Conservation (phyloP, 2,888 invertebrate species). For the Agapostemon virescens region DNA sequence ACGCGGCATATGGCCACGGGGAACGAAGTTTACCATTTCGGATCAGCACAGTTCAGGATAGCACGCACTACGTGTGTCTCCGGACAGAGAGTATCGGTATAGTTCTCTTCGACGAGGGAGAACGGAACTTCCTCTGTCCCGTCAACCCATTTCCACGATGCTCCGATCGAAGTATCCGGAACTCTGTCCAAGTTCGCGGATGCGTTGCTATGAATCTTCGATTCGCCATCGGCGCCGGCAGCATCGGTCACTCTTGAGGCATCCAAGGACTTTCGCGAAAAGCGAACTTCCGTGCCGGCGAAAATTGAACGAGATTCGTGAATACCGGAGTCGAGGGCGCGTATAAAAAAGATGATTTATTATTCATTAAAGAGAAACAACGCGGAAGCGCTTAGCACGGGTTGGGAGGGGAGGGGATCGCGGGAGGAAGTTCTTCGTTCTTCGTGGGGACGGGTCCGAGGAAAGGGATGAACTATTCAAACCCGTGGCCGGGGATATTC, state of each 20-base stretch:
- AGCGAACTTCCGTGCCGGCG: background rate
- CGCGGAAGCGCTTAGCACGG: conserved; percentile 38
- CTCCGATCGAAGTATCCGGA: conserved; percentile 40
- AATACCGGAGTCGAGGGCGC: background rate
- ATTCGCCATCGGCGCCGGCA: conserved; percentile 14
- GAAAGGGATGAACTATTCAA: conserved; percentile 36
- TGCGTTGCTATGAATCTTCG: conserved; percentile 43
- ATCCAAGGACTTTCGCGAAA: background rate
- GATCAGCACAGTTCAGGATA: conserved; percentile 50
- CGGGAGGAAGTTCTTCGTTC: conserved; percentile 24
- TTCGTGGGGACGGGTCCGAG: background rate
- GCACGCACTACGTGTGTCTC: conserved; percentile 35
- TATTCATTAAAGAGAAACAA: conserved; percentile 42
- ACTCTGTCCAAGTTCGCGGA: conserved; percentile 35
- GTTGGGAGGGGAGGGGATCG: no score
- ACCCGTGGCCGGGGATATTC: conserved; percentile 34
- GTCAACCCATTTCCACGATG: conserved; percentile 27
- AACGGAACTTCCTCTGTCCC: conserved; percentile 45
- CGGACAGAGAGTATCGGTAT: conserved; percentile 31
- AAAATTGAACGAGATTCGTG: conserved; percentile 7
- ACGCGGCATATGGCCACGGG: conserved; percentile 50
- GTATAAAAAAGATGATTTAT: conserved; percentile 23
- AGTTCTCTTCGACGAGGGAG: background rate
- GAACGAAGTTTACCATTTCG: conserved; percentile 64
- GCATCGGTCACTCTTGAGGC: conserved; percentile 9